Evolutionary conservation across 2,797 vertebrate genomes (phyloP), one percentile per base, ranked within the genome.

Genomic region (Sebastes miniatus): DNA sequence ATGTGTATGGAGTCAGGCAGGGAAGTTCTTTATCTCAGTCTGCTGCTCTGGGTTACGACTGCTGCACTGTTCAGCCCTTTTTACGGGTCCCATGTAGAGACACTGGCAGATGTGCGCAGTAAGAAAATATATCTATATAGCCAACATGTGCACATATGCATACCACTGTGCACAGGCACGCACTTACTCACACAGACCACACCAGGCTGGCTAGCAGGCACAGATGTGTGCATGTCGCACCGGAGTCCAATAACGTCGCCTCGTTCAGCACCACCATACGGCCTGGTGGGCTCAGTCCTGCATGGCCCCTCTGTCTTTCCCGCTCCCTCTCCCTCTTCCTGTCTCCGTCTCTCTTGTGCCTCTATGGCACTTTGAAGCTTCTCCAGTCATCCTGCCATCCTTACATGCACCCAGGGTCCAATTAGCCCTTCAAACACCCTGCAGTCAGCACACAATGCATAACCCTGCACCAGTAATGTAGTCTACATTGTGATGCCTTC

Each of bases 321-420:
- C 18, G 79, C 43, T 62, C 56, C 34, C 16, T 50, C n/a, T 31
- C 52, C 82, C 52, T 76, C 34, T 62, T 1, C 64, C 27, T 69
- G 13, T 63, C 32, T 66, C n/a, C 52, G 27, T 56, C 52, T 72
- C 66, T 74, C 65, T 73, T 76, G 31, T 82, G 56, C 57, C 62
- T 83, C 64, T 14, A 92, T 96, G 95, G 96, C 96, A 95, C 95
- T 91, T 93, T 81, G 85, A 95, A 92, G 91, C 96, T 95, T 91
- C 95, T 97, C 95, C 95, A 96, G 96, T 95, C 96, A 95, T 94
- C 94, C 96, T 94, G 95, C 94, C 92, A 88, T 96, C 96, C 95
- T 96, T 96, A 97, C 96, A 96, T 95, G 96, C 96, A 97, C 96
- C 97, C 93, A 94, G 97, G 97, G 97, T 96, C 97, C 97, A 98